These are phyloP conservation scores for Spondyliosoma cantharus DNA, from an alignment of 2,797 vertebrate genomes.

Conservation along the genomic window DNA sequence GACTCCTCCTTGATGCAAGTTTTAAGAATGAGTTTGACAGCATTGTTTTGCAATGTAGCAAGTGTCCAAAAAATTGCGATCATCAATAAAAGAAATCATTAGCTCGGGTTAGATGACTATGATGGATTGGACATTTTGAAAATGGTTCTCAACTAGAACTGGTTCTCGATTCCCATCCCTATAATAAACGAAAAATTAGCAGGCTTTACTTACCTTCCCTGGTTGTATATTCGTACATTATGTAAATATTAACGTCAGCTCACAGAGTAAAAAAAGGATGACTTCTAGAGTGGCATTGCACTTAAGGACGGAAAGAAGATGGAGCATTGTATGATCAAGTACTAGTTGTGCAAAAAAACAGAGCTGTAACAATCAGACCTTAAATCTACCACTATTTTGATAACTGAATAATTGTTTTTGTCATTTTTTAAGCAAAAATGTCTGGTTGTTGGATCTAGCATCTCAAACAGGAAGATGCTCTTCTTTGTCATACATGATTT, in stretches of 20 bases:
- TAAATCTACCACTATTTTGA: background rate
- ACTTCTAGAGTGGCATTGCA: background rate
- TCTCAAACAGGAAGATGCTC: background rate
- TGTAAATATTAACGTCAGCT: constrained; percentile 18
- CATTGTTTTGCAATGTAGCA: too few species aligned
- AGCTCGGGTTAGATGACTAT: too few species aligned
- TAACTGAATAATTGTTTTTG: background rate
- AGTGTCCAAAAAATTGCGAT: too few species aligned
- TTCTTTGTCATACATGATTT: background rate
- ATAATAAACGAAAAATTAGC: background rate
- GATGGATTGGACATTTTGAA: too few species aligned
- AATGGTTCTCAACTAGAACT: too few species aligned
- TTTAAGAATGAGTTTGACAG: too few species aligned
- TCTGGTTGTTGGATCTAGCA: background rate
- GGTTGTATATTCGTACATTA: constrained; percentile 1
- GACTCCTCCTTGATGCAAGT: too few species aligned
- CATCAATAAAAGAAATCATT: too few species aligned
- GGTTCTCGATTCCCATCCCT: too few species aligned
- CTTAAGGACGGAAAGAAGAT: background rate
- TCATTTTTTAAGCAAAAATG: background rate
- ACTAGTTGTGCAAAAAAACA: background rate
- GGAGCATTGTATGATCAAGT: background rate
- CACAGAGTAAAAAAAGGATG: background rate
- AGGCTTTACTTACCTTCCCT: constrained; percentile 5
- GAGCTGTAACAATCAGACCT: too few species aligned